Conservation (phyloP, 2,797 vertebrate species). For the Enteromius thamalakanensis region DNA sequence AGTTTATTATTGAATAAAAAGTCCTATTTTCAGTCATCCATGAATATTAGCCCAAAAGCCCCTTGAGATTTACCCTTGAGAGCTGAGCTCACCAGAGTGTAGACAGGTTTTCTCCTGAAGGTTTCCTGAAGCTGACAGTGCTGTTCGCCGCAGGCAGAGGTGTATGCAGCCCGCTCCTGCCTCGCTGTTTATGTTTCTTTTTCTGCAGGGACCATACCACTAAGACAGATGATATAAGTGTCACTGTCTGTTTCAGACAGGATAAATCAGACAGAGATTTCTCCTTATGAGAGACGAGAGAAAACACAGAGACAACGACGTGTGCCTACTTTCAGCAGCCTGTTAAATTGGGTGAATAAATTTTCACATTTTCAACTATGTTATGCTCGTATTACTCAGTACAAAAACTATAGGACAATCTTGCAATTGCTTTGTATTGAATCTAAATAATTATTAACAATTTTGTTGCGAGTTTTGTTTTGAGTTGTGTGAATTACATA, state of each 20-base stretch:
- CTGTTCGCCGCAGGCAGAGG: constrained; percentile 10
- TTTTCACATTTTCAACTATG: neutral
- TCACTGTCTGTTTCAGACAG: constrained; percentile 32
- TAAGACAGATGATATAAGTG: constrained; percentile 39
- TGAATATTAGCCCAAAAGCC: constrained; percentile 20
- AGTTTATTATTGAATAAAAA: constrained; percentile 3
- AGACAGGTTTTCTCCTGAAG: constrained; percentile 17
- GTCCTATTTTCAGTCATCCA: neutral
- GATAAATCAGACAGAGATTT: constrained; percentile 44
- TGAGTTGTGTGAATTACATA: neutral
- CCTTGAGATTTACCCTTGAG: constrained; percentile 3
- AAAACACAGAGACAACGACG: neutral
- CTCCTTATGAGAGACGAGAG: constrained; percentile 34
- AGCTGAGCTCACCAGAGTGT: neutral
- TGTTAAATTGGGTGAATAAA: neutral
- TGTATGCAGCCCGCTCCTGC: constrained; percentile 11
- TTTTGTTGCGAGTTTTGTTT: neutral
- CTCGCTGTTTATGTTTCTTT: constrained; percentile 18
- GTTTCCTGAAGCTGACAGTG: neutral
- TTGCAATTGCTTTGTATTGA: neutral
- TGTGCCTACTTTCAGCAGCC: neutral
- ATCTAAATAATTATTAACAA: neutral
- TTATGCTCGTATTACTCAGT: neutral
- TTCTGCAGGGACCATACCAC: constrained; percentile 35
- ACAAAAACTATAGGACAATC: neutral